Conservation (phyloP, 2,888 invertebrate genomes). For the Amphiduros pacificus region DNA sequence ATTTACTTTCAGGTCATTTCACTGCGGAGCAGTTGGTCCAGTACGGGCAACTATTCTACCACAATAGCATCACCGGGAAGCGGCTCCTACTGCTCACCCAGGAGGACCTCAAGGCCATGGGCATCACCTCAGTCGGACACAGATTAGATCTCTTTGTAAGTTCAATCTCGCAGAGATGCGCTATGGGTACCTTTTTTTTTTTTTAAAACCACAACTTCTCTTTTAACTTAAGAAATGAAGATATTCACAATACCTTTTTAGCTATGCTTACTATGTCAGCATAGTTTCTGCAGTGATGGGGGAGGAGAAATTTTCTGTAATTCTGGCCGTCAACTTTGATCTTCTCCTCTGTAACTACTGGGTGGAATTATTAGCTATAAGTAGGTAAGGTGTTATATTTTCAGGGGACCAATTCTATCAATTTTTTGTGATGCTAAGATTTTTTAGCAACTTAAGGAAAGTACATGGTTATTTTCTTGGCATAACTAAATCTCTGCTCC, state of each 20-base stretch:
- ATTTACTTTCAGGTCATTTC: slow-evolving; percentile 3
- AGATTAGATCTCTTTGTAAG: slow-evolving; percentile 52
- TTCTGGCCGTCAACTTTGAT: no score
- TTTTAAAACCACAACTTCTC: background rate
- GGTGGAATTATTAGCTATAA: no score
- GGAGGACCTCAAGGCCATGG: slow-evolving; percentile 51
- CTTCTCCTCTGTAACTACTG: no score
- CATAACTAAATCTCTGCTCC: no score
- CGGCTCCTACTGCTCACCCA: slow-evolving; percentile 49
- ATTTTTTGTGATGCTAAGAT: no score
- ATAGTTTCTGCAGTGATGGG: no score
- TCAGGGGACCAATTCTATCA: no score
- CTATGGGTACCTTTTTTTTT: background rate
- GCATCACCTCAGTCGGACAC: slow-evolving; percentile 55
- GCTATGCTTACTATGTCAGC: background rate
- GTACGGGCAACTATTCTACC: slow-evolving; percentile 51
- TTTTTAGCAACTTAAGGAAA: no score
- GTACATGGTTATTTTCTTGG: no score
- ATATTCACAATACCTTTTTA: background rate
- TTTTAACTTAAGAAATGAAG: background rate
- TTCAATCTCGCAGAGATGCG: background rate
- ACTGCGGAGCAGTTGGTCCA: slow-evolving; percentile 48
- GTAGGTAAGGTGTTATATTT: no score
- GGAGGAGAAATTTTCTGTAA: no score
- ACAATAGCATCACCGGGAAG: slow-evolving; percentile 56